phyloP scores from a whole-genome alignment of 2,113 vertebrate genomes.

The Micromys minutus region DNA sequence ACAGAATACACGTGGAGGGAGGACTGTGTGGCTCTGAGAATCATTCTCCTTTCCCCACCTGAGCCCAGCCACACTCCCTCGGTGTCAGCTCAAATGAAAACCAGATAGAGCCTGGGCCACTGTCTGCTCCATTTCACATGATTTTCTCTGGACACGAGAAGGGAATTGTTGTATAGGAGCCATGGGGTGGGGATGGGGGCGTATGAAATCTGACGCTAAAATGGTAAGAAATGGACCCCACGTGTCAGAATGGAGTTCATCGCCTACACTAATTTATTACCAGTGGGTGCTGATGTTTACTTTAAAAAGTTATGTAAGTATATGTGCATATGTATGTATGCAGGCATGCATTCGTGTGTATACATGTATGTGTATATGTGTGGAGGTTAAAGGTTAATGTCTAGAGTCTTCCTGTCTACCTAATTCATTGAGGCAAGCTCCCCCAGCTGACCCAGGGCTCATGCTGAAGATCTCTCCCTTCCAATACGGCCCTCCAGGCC shows the following conservation, averaged over 20 bases:
- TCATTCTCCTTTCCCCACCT: slow-evolving; percentile 62
- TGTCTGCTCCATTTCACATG: slow-evolving; percentile 42
- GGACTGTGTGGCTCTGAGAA: slow-evolving; percentile 47
- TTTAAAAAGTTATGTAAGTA: background rate
- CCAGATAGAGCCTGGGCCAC: slow-evolving; percentile 18
- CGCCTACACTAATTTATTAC: background rate
- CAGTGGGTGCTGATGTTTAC: background rate
- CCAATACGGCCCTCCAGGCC: background rate
- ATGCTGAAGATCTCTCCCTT: too few species aligned
- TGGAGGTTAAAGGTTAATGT: background rate
- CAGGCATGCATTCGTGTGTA: background rate
- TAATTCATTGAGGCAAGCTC: background rate
- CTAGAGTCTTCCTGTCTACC: background rate
- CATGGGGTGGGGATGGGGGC: too few species aligned
- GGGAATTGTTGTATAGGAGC: background rate
- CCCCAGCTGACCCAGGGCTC: background rate
- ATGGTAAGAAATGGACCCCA: slow-evolving; percentile 50
- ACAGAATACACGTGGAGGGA: background rate
- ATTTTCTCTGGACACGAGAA: slow-evolving; percentile 63
- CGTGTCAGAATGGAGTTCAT: slow-evolving; percentile 44
- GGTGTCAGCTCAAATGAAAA: slow-evolving; percentile 69
- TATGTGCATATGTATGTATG: too few species aligned
- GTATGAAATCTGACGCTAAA: background rate
- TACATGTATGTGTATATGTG: too few species aligned
- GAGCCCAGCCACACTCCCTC: slow-evolving; percentile 68